Evolutionary conservation across 2,113 vertebrate species (phyloP), one percentile per base, ranked within the genome.

Genomic region (Clupea harengus): DNA sequence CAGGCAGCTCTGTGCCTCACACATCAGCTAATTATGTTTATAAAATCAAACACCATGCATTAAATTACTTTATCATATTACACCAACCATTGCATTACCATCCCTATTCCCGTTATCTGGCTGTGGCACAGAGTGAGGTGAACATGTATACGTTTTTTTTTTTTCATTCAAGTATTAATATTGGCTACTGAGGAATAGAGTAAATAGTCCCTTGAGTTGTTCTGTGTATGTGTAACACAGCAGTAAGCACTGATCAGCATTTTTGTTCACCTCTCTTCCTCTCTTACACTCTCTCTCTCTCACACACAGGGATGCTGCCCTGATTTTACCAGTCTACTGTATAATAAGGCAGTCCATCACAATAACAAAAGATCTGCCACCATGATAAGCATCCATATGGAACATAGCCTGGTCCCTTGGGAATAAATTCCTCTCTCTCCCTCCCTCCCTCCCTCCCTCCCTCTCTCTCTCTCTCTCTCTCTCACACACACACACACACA

Each of bases 341-440:
- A 86, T 89, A 92, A 93, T 88, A 86, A 91, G 90, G 86, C 89
- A 90, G 87, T 86, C 89, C 88, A 91, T 93, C 88, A 91, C 89
- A 86, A 89, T 88, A 91, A 88, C 86, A 85, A 85, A 85, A 64
- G 85, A 84, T 88, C 89, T 88, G 86, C 60, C 60, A 25, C 20
- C 60, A 7, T 81, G 89, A 89, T 90, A 91, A 91, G 85, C 87
- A 86, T 89, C 90, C 89, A 91, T 87, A 87, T 89, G 90, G 89
- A 89, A 60, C 85, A 85, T 85, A 90, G 83, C 85, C 87, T 81
- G 87, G 64, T 84, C 92, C 89, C 64, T 49, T 83, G 91, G 89
- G 91, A 49, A 49, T 49, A 91, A 64, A 8, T 39, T 39, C 39
- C 39, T 39, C 60, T 64, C 60, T 15, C 17, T n/a, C 39, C 22